These are phyloP conservation scores for Platichthys stellatus DNA, from an alignment of 2,113 vertebrate species.

Conservation along the genomic window DNA sequence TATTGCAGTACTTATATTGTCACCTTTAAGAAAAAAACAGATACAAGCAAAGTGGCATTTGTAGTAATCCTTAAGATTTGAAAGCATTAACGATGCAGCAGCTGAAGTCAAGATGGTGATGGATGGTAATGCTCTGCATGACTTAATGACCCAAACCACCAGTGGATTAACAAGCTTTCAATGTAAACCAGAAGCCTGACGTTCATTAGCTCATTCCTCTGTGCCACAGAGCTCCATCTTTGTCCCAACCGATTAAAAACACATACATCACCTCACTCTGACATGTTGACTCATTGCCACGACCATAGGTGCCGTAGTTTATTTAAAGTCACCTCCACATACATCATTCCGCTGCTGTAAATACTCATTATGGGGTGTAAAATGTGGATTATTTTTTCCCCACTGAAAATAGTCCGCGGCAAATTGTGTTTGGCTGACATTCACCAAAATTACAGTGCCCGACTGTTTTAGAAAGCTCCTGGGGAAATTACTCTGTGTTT, in stretches of 20 bases:
- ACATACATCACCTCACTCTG: background rate
- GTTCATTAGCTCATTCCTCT: background rate
- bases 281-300: background rate
- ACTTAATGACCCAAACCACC: background rate
- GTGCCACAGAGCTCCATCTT: background rate
- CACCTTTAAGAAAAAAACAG: background rate
- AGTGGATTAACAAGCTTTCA: background rate
- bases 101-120: background rate
- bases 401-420: background rate
- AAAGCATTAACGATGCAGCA: background rate
- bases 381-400: background rate
- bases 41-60: background rate
- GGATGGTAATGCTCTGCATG: background rate
- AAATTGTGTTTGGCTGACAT: background rate
- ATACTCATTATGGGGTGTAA: background rate
- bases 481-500: background rate
- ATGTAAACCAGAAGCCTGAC: background rate
- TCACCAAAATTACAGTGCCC: background rate
- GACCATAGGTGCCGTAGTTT: background rate
- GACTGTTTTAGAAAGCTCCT: background rate
- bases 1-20: background rate
- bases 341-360: conserved; percentile 3
- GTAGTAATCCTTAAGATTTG: background rate
- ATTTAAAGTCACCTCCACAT: background rate
- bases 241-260: background rate